Conservation (phyloP, 2,113 vertebrate species). For the Carassius gibelio region DNA sequence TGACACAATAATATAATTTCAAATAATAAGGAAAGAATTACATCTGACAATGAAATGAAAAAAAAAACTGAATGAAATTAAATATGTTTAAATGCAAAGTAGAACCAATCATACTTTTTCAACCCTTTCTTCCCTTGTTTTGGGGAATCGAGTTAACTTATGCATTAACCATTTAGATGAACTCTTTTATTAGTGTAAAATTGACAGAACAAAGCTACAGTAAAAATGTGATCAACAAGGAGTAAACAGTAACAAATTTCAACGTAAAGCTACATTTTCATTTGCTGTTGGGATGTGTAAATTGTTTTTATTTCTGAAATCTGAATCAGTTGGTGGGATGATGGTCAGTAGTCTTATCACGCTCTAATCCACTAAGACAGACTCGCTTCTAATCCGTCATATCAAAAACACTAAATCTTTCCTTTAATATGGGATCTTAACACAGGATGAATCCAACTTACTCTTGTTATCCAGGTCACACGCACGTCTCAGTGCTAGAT, state of each 20-base stretch:
- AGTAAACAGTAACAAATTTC: no score
- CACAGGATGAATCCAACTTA: conserved; percentile 71
- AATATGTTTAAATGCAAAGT: not conserved
- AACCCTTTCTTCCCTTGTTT: no score
- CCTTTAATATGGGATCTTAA: conserved; percentile 74
- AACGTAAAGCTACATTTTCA: no score
- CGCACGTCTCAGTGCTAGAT: not conserved
- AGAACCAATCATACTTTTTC: not conserved
- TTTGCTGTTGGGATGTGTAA: no score
- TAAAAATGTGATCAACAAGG: no score
- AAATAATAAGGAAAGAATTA: not conserved
- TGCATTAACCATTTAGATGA: not conserved
- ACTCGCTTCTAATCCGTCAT: conserved; percentile 69
- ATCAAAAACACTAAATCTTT: conserved; percentile 72
- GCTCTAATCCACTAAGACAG: conserved; percentile 66
- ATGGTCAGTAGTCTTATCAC: conserved; percentile 46
- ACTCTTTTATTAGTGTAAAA: not conserved
- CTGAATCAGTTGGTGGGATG: not conserved
- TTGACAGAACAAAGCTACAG: not conserved
- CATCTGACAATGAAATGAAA: not conserved
- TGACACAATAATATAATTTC: not conserved
- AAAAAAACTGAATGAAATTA: no score
- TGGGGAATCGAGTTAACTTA: not conserved
- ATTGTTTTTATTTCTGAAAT: no score
- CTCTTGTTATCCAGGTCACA: conserved; percentile 67